Percentiles rank a stretch among this genome's conserved stretches.
Conservation (phyloP, 2,797 vertebrate species). For the Loris lydekkerianus region DNA sequence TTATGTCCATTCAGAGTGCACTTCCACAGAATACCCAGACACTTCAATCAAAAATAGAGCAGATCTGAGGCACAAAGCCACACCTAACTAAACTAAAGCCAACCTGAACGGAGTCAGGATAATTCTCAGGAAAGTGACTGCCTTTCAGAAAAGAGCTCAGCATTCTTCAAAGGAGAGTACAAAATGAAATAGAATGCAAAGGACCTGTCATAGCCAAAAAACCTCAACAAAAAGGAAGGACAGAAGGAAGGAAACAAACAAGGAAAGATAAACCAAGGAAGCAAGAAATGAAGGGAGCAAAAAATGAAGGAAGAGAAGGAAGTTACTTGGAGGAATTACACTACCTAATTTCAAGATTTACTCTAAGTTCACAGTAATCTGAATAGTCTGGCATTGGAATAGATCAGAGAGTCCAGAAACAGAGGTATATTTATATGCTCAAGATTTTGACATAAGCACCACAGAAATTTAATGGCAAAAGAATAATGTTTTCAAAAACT, state of each 20-base stretch:
- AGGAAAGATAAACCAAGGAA: background rate
- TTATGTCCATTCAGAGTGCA: background rate
- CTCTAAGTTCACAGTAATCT: background rate
- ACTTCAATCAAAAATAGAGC: background rate
- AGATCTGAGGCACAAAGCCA: background rate
- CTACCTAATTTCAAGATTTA: background rate
- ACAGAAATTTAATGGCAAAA: constrained; percentile 25
- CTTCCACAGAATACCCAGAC: background rate
- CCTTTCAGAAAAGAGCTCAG: background rate
- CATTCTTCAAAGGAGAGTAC: constrained; percentile 1
- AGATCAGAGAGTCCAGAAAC: background rate
- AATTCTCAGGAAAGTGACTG: background rate
- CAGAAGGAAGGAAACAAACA: background rate
- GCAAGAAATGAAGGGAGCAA: background rate
- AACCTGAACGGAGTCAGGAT: background rate
- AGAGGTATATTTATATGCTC: background rate
- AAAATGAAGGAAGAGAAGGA: background rate
- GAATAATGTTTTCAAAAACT: constrained; percentile 37
- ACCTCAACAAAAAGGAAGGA: background rate
- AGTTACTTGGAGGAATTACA: background rate
- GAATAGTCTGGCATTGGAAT: background rate
- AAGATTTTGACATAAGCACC: background rate
- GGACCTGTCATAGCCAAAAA: background rate
- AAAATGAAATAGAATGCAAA: background rate
- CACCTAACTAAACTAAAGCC: background rate